These are phyloP conservation scores for Heteractis magnifica DNA, from an alignment of 92 coral and sea anemone species.

Conservation along the genomic window DNA sequence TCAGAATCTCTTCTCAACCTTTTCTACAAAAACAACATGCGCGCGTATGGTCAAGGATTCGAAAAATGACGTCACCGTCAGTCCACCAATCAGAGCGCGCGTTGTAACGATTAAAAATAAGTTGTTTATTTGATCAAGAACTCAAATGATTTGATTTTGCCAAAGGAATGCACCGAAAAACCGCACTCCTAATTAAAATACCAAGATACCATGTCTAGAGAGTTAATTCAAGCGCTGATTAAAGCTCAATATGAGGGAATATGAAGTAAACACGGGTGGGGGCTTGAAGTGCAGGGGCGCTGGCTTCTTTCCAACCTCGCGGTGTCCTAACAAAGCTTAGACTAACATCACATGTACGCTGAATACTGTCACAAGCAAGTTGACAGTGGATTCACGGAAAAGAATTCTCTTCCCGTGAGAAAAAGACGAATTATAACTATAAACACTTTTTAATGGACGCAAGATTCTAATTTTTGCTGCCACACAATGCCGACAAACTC, in stretches of 20 bases:
- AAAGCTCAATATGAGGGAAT: not conserved
- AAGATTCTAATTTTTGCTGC: not conserved
- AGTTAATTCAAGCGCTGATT: not conserved
- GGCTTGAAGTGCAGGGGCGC: slow-evolving; percentile 2
- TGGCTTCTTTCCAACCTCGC: slow-evolving; percentile 24
- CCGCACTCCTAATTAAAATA: slow-evolving; percentile 3
- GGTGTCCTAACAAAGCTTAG: not conserved
- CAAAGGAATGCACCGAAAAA: slow-evolving; percentile 28
- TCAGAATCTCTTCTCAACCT: slow-evolving; percentile 3
- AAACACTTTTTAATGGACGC: not conserved
- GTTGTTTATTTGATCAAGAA: slow-evolving; percentile 18
- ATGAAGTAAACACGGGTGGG: not conserved
- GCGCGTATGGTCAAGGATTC: slow-evolving; percentile 32
- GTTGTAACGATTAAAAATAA: slow-evolving; percentile 24
- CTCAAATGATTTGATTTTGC: not conserved
- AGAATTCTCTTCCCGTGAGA: slow-evolving; percentile 4
- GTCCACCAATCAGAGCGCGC: slow-evolving; percentile 28
- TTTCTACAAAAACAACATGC: slow-evolving; percentile 34
- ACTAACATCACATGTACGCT: slow-evolving; percentile 13
- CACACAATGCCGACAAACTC: not conserved
- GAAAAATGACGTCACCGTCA: slow-evolving; percentile 45
- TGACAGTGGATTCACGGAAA: not conserved
- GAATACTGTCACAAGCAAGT: slow-evolving; percentile 15
- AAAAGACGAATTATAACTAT: not conserved
- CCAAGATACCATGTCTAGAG: not conserved